Conservation (phyloP, 2,797 vertebrate genomes). For the Muscicapa striata region DNA sequence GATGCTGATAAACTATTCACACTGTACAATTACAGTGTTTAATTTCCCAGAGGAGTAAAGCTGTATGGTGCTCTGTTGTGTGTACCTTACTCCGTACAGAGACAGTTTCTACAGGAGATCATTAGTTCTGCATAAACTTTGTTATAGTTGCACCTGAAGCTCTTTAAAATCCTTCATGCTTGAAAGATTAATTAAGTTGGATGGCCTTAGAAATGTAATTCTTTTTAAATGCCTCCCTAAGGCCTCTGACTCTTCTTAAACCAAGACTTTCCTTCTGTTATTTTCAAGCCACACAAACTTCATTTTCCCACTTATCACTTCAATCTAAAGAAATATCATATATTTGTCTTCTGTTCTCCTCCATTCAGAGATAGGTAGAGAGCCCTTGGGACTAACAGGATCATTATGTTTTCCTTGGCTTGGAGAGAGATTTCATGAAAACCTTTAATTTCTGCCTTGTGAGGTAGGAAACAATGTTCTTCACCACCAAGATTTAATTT, state of each 20-base stretch:
- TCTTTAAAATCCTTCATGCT: constrained; percentile 13
- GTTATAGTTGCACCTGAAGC: constrained; percentile 31
- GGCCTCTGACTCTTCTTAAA: constrained; percentile 1
- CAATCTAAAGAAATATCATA: constrained; percentile 5
- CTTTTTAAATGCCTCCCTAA: not conserved
- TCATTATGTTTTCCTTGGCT: constrained; percentile 14
- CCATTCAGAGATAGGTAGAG: not conserved
- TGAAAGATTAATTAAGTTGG: constrained; percentile 36
- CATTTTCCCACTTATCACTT: constrained; percentile 33
- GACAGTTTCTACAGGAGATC: not conserved
- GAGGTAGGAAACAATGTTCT: not conserved
- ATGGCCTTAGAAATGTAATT: constrained; percentile 16
- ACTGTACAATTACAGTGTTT: not conserved
- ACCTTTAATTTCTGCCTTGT: constrained; percentile 33
- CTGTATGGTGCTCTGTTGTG: not conserved
- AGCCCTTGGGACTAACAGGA: constrained; percentile 21
- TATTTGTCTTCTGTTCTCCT: constrained; percentile 21
- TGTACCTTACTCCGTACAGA: not conserved
- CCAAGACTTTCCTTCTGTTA: constrained; percentile 9
- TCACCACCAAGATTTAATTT: constrained; percentile 46
- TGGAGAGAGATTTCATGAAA: constrained; percentile 22
- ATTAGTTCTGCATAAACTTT: constrained; percentile 33
- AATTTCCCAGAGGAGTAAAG: not conserved
- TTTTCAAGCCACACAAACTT: constrained; percentile 28
- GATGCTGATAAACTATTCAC: not conserved